Evolutionary conservation across 2,888 invertebrate species (phyloP).

Genomic region (Pterobdella sp.): DNA sequence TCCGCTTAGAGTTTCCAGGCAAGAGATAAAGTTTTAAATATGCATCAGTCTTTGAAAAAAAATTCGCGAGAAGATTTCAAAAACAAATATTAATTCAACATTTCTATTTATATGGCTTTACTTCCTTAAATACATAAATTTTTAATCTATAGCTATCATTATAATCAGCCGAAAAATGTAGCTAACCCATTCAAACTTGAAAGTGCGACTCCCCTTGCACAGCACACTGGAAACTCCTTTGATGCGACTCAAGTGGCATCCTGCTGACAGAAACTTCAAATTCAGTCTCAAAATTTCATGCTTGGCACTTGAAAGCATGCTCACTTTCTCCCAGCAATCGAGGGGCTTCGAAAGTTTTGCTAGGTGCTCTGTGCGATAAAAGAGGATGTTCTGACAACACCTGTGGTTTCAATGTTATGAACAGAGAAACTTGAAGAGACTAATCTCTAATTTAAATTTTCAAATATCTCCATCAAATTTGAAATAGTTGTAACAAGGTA

Average conservation of each 20-base stretch:
- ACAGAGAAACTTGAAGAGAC: no score
- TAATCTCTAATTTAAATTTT: no score
- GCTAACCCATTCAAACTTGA: conserved; percentile 29
- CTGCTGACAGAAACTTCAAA: conserved; percentile 37
- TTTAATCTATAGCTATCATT: not conserved
- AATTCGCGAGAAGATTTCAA: not conserved
- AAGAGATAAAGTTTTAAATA: not conserved
- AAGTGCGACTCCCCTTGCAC: conserved; percentile 36
- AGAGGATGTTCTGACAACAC: conserved; percentile 37
- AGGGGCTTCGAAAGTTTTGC: conserved; percentile 31
- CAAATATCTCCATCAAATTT: no score
- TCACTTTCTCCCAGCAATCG: conserved; percentile 37
- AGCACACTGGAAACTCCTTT: conserved; percentile 32
- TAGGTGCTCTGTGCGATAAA: conserved; percentile 37
- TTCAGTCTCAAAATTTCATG: conserved; percentile 38
- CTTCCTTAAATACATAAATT: not conserved
- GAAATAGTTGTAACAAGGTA: no score
- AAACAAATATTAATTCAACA: not conserved
- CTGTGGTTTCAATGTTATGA: no score
- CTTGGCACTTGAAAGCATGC: conserved; percentile 33
- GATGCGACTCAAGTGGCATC: conserved; percentile 34
- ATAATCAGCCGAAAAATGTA: not conserved
- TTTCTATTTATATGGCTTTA: not conserved
- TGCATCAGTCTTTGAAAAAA: not conserved
- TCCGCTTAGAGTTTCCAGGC: no score